Percentiles rank a stretch among this genome's conserved stretches.
Evolutionary conservation across 2,888 invertebrate genomes (phyloP).

Genomic region (Caenorhabditis afra): DNA sequence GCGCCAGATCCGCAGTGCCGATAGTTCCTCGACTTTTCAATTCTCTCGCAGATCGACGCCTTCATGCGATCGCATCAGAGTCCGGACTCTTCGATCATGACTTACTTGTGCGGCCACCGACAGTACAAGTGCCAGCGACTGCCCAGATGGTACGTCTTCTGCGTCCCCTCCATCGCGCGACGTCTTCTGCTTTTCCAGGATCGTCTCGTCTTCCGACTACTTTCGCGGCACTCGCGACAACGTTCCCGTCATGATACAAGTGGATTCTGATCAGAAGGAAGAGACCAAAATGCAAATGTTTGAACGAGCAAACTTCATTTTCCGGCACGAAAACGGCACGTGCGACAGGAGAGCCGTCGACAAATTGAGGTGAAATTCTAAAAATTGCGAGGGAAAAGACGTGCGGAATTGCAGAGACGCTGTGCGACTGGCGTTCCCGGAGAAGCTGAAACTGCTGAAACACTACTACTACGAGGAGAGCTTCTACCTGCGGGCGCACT

Average conservation of each 20-base stretch:
- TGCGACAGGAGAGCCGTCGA: conserved; percentile 55
- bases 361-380: conserved; percentile 58
- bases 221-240: conserved; percentile 61
- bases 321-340: conserved; percentile 59
- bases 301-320: conserved; percentile 59
- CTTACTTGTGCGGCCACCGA: conserved; percentile 65
- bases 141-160: conserved; percentile 54
- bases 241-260: conserved; percentile 64
- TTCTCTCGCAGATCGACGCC: conserved; percentile 55
- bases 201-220: conserved; percentile 66
- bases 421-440: conserved; percentile 46
- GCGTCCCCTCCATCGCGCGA: too few relatives aligned
- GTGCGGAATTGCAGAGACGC: conserved; percentile 63
- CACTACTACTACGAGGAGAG: conserved; percentile 39
- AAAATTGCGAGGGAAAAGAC: background rate
- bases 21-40: background rate
- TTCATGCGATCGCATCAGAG: conserved; percentile 62
- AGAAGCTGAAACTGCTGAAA: conserved; percentile 25
- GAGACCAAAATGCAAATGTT: conserved; percentile 65
- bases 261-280: conserved; percentile 40
- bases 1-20: background rate
- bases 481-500: conserved; percentile 25
- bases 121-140: conserved; percentile 63
- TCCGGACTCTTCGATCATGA: conserved; percentile 71
- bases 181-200: conserved; percentile 33